Conservation (phyloP, 2,797 vertebrate species). For the Chelon auratus region DNA sequence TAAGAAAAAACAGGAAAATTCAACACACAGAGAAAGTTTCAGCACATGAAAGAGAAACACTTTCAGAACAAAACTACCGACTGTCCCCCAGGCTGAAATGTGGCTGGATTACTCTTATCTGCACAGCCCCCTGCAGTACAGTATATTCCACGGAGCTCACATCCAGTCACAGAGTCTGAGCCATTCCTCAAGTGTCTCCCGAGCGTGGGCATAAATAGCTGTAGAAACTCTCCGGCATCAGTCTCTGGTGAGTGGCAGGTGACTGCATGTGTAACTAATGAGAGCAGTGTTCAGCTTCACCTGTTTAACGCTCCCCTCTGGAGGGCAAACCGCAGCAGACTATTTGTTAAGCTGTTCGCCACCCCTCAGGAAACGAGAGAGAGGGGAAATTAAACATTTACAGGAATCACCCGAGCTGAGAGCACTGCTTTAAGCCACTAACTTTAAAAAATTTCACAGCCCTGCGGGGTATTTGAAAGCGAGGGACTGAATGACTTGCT, state of each 20-base stretch:
- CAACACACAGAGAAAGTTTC: neutral
- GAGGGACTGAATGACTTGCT: constrained; percentile 28
- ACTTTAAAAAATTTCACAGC: constrained; percentile 61
- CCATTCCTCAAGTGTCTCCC: constrained; percentile 61
- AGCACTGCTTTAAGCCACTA: constrained; percentile 71
- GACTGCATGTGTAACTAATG: constrained; percentile 81
- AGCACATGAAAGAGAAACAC: constrained; percentile 19
- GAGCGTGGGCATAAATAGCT: constrained; percentile 57
- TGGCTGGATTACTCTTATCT: constrained; percentile 61
- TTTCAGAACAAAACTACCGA: constrained; percentile 43
- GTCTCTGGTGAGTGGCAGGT: constrained; percentile 76
- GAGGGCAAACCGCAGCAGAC: constrained; percentile 63
- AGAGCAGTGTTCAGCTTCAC: constrained; percentile 76
- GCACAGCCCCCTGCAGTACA: constrained; percentile 44
- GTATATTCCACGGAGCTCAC: constrained; percentile 66
- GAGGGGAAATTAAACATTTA: constrained; percentile 81
- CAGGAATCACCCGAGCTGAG: constrained; percentile 73
- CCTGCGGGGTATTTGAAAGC: constrained; percentile 52
- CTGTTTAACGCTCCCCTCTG: constrained; percentile 73
- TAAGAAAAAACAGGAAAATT: neutral
- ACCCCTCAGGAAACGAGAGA: constrained; percentile 59
- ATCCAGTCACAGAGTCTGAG: constrained; percentile 66
- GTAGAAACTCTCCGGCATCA: constrained; percentile 50
- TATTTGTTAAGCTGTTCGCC: constrained; percentile 67
- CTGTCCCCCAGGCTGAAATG: constrained; percentile 44